A percentile compares a stretch with the other conserved stretches of the same genome.
Evolutionary conservation across 2,797 vertebrate species (phyloP).

Genomic region (Semaprochilodus insignis): DNA sequence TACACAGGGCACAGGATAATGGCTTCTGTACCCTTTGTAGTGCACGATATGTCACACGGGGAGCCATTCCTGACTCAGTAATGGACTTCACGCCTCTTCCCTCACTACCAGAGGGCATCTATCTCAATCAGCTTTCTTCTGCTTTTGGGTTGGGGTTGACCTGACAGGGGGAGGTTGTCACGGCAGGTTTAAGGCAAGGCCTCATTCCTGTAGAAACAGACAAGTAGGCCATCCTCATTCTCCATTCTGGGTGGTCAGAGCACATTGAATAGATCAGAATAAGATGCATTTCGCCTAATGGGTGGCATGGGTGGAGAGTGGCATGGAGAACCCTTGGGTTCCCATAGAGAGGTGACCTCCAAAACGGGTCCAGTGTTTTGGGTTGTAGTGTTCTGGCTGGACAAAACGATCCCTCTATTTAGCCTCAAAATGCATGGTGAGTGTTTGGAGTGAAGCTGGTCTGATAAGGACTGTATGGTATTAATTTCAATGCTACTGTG

Average conservation of each 20-base stretch:
- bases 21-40: conserved; percentile 4
- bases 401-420: background rate
- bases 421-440: background rate
- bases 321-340: background rate
- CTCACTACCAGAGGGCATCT: background rate
- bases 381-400: background rate
- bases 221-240: conserved; percentile 29
- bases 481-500: too few relatives aligned
- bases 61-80: background rate
- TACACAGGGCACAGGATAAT: background rate
- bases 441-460: background rate
- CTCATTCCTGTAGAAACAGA: conserved; percentile 21
- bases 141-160: background rate
- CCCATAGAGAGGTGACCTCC: background rate
- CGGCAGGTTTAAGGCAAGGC: conserved; percentile 9
- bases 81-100: background rate
- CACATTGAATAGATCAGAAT: conserved; percentile 19
- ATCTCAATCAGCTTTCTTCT: background rate
- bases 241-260: conserved; percentile 17
- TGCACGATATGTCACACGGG: background rate
- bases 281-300: conserved; percentile 22
- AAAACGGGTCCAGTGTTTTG: background rate
- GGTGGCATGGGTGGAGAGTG: background rate
- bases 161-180: conserved; percentile 21
- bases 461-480: background rate